phyloP scores from a whole-genome alignment of 2,113 vertebrate species.

The Catagonus wagneri region DNA sequence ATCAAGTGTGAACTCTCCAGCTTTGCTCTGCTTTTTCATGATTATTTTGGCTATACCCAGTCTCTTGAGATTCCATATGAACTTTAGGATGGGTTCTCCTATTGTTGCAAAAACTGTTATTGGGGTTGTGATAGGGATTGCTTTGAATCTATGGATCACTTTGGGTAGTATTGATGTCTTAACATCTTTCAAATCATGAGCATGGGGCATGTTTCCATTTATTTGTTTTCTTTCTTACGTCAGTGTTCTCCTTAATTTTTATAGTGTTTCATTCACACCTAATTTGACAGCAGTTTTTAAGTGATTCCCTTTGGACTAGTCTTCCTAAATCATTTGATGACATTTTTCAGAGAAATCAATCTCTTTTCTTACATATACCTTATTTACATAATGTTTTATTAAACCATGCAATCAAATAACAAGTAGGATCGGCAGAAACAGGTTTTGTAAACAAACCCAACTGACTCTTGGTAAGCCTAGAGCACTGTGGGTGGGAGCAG shows the following conservation, averaged over 20 bases:
- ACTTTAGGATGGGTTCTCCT: too few relatives aligned
- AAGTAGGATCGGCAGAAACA: slow-evolving; percentile 37
- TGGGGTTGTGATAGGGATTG: too few relatives aligned
- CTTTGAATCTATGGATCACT: too few relatives aligned
- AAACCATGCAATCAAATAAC: background rate
- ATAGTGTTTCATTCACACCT: slow-evolving; percentile 40
- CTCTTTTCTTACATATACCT: background rate
- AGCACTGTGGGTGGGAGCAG: background rate
- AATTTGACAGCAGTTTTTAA: slow-evolving; percentile 9
- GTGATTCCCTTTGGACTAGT: background rate
- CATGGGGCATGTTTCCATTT: too few relatives aligned
- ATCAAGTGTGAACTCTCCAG: background rate
- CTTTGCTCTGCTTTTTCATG: background rate
- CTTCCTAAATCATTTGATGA: slow-evolving; percentile 44
- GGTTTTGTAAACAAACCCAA: slow-evolving; percentile 10
- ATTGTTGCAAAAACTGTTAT: too few relatives aligned
- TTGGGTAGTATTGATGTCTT: too few relatives aligned
- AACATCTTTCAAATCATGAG: too few relatives aligned
- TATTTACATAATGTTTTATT: slow-evolving; percentile 42
- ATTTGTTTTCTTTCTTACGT: background rate
- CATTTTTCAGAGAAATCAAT: slow-evolving; percentile 6
- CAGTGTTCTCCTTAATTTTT: background rate
- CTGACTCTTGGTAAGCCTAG: slow-evolving; percentile 37
- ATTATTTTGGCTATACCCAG: background rate
- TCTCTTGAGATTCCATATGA: background rate